Evolutionary conservation across 2,797 vertebrate genomes (phyloP).

Genomic region (Potorous gilbertii): DNA sequence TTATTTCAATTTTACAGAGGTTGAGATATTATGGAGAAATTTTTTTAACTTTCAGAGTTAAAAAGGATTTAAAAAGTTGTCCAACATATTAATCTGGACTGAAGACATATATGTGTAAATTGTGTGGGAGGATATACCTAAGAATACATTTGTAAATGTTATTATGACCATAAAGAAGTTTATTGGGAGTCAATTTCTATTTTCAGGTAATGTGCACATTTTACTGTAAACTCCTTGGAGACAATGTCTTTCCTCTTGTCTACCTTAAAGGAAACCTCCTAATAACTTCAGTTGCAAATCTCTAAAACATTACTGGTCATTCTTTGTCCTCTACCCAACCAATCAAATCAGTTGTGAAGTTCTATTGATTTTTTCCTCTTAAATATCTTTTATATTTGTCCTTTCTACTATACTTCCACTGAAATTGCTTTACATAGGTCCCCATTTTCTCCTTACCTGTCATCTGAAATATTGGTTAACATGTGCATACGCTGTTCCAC

Average conservation of each 20-base stretch:
- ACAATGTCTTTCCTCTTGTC: background rate
- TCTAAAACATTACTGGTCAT: too few species aligned
- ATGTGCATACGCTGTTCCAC: background rate
- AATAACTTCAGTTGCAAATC: too few species aligned
- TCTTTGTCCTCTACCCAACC: rapidly evolving
- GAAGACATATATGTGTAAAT: background rate
- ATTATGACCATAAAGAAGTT: background rate
- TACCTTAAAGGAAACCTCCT: background rate
- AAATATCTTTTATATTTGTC: background rate
- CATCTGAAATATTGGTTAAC: background rate
- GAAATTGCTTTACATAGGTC: background rate
- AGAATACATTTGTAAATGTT: background rate
- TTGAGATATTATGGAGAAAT: background rate
- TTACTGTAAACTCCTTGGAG: background rate
- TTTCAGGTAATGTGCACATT: background rate
- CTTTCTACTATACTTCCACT: background rate
- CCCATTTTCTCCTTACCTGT: background rate
- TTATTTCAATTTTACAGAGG: background rate
- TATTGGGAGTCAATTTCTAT: background rate
- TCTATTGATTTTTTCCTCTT: too few species aligned
- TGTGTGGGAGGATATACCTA: background rate
- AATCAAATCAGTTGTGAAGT: too few species aligned
- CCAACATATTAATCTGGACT: background rate
- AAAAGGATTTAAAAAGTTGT: background rate
- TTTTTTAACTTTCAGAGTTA: background rate